Evolutionary conservation across 1,140 invertebrate species (phyloP).

Genomic region (Pogonus chalceus): DNA sequence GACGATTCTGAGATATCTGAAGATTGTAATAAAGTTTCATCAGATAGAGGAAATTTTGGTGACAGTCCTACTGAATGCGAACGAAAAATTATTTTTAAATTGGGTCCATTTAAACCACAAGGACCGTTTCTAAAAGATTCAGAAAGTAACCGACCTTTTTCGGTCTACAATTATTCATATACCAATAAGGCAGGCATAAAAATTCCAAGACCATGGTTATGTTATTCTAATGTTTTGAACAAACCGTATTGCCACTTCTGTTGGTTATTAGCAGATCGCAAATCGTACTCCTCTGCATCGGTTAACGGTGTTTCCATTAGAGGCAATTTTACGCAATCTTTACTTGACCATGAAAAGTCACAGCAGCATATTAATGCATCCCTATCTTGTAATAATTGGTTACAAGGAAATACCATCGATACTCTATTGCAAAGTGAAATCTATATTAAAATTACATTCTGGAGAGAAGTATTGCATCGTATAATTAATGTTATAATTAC

Average conservation of each 20-base stretch:
- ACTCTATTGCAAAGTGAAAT: too few species aligned
- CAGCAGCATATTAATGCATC: conserved; percentile 25
- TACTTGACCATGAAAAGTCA: conserved; percentile 26
- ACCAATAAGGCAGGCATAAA: conserved; percentile 26
- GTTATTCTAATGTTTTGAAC: conserved; percentile 27
- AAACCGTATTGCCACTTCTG: conserved; percentile 27
- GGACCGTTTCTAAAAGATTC: conserved; percentile 21
- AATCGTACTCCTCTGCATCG: conserved; percentile 27
- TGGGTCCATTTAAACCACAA: conserved; percentile 25
- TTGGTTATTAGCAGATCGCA: conserved; percentile 29
- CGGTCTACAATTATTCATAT: conserved; percentile 24
- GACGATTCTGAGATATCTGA: too few species aligned
- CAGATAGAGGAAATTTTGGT: conserved; percentile 25
- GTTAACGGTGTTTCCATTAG: conserved; percentile 28
- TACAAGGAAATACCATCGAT: conserved; percentile 26
- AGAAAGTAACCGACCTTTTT: conserved; percentile 24
- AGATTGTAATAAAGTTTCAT: too few species aligned
- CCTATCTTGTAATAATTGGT: conserved; percentile 26
- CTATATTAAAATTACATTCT: too few species aligned
- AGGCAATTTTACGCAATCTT: conserved; percentile 26
- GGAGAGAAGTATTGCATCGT: too few species aligned
- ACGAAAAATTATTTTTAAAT: conserved; percentile 26
- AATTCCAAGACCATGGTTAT: conserved; percentile 19
- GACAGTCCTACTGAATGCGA: conserved; percentile 22
- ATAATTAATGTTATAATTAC: too few species aligned